These are phyloP conservation scores for Lycophotia porphyrea DNA, from an alignment of 2,888 invertebrate genomes.

Conservation along the genomic window DNA sequence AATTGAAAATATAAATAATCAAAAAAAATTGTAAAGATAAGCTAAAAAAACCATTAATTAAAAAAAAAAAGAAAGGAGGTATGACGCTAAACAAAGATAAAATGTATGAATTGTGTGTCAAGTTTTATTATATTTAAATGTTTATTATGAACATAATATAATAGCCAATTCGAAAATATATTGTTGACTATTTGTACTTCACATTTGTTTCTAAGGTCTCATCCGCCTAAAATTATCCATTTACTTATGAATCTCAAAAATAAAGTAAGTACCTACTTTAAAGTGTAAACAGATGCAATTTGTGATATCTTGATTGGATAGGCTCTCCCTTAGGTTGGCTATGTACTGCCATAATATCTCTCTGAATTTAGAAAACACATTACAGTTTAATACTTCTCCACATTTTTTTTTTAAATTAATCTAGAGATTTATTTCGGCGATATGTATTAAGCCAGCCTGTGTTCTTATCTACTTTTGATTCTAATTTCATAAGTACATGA, in stretches of 20 bases:
- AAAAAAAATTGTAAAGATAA: slow-evolving; percentile 31
- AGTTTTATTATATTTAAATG: slow-evolving; percentile 20
- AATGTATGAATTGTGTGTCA: slow-evolving; percentile 22
- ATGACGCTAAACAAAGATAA: slow-evolving; percentile 9
- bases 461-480: slow-evolving; percentile 14
- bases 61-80: slow-evolving; percentile 16
- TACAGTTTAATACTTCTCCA: neutral
- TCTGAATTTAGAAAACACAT: slow-evolving; percentile 1
- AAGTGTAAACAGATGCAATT: slow-evolving; percentile 29
- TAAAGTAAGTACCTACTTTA: slow-evolving; percentile 22
- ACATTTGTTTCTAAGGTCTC: slow-evolving; percentile 3
- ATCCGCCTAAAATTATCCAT: slow-evolving; percentile 18
- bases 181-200: slow-evolving; percentile 40
- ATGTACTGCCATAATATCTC: neutral
- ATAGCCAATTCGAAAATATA: slow-evolving; percentile 24
- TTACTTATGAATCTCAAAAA: slow-evolving; percentile 5
- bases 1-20: slow-evolving; percentile 15
- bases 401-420: neutral
- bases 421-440: neutral
- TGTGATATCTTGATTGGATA: slow-evolving; percentile 4
- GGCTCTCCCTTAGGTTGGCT: neutral
- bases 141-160: slow-evolving; percentile 13
- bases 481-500: slow-evolving; percentile 19
- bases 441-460: neutral
- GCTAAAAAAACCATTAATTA: slow-evolving; percentile 28